Evolutionary conservation across 2,888 invertebrate species (phyloP).

Genomic region (Ditula angustiorana): DNA sequence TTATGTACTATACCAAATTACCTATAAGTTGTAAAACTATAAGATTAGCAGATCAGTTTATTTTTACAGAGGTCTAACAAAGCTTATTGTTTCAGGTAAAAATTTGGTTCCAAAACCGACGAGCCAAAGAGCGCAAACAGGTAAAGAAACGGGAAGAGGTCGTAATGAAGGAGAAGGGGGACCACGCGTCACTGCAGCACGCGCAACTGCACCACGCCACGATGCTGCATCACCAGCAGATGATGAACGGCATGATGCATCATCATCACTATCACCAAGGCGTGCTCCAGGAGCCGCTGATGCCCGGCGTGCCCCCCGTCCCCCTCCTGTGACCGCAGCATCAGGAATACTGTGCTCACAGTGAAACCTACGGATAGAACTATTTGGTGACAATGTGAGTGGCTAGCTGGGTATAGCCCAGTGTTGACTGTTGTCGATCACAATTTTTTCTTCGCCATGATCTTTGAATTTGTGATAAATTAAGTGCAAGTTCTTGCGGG

Average conservation of each 20-base stretch:
- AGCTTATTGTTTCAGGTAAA: conserved; percentile 82
- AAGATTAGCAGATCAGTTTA: no score
- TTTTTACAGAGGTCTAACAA: conserved; percentile 54
- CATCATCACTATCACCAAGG: conserved; percentile 83
- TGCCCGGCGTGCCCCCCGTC: conserved; percentile 76
- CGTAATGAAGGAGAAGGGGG: conserved; percentile 86
- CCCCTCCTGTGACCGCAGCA: conserved; percentile 83
- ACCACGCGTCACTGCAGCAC: conserved; percentile 79
- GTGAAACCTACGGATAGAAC: conserved; percentile 57
- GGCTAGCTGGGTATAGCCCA: background rate
- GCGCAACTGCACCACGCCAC: conserved; percentile 83
- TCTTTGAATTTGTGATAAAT: conserved; percentile 68
- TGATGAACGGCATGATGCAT: conserved; percentile 84
- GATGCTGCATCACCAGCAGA: conserved; percentile 83
- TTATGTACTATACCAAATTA: no score
- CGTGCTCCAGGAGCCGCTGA: conserved; percentile 77
- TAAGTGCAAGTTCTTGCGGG: conserved; percentile 69
- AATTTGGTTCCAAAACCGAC: conserved; percentile 96
- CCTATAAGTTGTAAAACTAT: no score
- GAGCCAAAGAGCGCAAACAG: conserved; percentile 97
- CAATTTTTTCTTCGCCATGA: conserved; percentile 52
- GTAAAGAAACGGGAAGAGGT: conserved; percentile 93
- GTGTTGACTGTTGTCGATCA: conserved; percentile 41
- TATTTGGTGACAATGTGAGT: conserved; percentile 47
- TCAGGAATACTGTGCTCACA: conserved; percentile 64